phyloP scores from a whole-genome alignment of 2,888 invertebrate species.

The Notocelia uddmanniana region DNA sequence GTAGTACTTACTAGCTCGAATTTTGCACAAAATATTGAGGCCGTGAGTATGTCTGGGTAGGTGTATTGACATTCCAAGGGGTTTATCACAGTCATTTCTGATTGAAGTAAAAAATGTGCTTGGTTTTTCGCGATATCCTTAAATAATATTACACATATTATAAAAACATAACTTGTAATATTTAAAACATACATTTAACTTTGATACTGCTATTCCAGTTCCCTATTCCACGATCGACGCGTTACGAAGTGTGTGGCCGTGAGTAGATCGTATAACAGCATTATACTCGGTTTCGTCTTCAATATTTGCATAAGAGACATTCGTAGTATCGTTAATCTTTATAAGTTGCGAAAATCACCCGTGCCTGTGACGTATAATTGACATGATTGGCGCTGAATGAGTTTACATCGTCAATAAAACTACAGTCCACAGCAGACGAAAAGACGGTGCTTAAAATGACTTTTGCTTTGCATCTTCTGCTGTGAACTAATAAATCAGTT shows the following conservation, averaged over 20 bases:
- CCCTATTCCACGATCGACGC: too few species aligned
- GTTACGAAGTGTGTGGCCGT: too few species aligned
- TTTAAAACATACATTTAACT: too few species aligned
- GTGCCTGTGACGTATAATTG: too few species aligned
- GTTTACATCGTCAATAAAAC: not conserved
- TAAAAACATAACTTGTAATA: too few species aligned
- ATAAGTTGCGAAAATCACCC: too few species aligned
- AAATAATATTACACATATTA: not conserved
- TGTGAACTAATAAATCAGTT: not conserved
- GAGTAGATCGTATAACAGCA: too few species aligned
- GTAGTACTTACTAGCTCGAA: slow-evolving; percentile 60
- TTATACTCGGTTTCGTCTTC: too few species aligned
- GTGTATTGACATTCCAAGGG: slow-evolving; percentile 55
- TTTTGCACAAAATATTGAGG: slow-evolving; percentile 69
- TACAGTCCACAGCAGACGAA: not conserved
- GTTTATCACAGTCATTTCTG: slow-evolving; percentile 62
- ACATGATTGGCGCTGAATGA: too few species aligned
- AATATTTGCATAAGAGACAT: too few species aligned
- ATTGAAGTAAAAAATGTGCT: slow-evolving; percentile 59
- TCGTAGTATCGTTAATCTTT: too few species aligned
- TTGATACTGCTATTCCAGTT: too few species aligned
- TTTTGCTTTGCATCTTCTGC: not conserved
- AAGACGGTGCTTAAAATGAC: not conserved
- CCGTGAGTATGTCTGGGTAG: slow-evolving; percentile 56
- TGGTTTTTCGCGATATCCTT: slow-evolving; percentile 39